These are phyloP conservation scores for Tychaedon coryphoeus DNA, from an alignment of 2,113 vertebrate genomes.

Conservation along the genomic window DNA sequence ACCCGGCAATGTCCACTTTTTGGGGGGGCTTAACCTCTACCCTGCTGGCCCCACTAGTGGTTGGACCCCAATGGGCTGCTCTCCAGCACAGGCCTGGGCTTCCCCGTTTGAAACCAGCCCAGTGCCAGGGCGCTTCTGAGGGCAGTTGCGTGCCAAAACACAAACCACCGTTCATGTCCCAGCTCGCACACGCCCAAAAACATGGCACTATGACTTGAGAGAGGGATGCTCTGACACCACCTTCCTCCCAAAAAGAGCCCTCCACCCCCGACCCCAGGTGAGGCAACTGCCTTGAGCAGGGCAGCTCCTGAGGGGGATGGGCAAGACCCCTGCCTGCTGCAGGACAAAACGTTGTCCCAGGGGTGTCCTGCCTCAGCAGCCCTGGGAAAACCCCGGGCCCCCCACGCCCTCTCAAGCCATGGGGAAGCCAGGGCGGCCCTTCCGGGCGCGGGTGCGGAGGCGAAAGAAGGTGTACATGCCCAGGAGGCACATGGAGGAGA, in stretches of 20 bases:
- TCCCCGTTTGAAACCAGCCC: background rate
- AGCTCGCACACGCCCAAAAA: background rate
- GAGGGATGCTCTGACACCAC: background rate
- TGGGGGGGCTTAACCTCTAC: background rate
- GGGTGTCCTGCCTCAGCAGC: background rate
- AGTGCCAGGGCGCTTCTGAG: fast-evolving
- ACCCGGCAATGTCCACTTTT: fast-evolving
- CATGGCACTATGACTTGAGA: fast-evolving
- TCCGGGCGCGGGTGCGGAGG: conserved; percentile 70
- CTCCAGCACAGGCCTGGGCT: background rate
- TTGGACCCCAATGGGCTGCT: background rate
- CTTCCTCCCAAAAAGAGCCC: background rate
- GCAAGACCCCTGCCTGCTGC: background rate
- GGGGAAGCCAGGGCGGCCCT: conserved; percentile 56
- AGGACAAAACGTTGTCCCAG: background rate
- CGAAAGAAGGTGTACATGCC: conserved; percentile 87
- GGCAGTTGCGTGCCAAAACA: background rate
- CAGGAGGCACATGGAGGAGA: conserved; percentile 86
- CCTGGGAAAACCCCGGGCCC: background rate
- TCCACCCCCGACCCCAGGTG: fast-evolving
- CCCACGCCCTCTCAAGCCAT: background rate
- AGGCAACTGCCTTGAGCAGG: fast-evolving
- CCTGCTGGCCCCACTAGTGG: background rate
- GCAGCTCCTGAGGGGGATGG: background rate
- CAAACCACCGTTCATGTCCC: fast-evolving